These are phyloP conservation scores for Blennius ocellaris DNA, from an alignment of 2,113 vertebrate species.

Conservation along the genomic window DNA sequence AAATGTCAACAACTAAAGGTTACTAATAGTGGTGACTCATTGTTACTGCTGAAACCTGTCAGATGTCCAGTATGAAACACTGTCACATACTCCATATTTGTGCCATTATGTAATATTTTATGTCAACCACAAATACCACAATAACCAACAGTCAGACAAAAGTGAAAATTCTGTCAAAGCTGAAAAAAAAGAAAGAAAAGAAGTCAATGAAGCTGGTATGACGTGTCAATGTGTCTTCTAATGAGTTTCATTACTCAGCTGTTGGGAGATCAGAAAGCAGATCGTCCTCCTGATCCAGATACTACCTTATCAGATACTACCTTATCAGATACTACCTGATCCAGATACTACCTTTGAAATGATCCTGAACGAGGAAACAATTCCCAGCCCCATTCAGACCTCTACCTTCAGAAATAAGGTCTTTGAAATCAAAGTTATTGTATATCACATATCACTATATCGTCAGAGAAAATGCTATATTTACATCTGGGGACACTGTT, in stretches of 20 bases:
- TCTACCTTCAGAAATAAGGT: not conserved
- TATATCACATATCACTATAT: too few relatives aligned
- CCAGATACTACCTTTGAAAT: conserved; percentile 1
- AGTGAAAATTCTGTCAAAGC: not conserved
- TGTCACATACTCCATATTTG: not conserved
- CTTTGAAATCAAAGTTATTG: not conserved
- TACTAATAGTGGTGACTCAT: not conserved
- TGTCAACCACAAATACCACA: not conserved
- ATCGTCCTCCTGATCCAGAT: conserved; percentile 39
- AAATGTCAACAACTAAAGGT: not conserved
- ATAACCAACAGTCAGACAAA: not conserved
- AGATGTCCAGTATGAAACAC: not conserved
- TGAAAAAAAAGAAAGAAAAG: not conserved
- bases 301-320: conserved; percentile 71
- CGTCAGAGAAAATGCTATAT: too few relatives aligned
- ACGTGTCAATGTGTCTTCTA: conserved; percentile 36
- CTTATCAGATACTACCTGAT: too few relatives aligned
- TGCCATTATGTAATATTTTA: conserved; percentile 1
- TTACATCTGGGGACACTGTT: not conserved
- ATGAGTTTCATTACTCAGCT: conserved; percentile 47
- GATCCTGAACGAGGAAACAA: too few relatives aligned
- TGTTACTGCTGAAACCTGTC: not conserved
- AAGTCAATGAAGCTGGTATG: not conserved
- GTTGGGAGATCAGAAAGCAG: conserved; percentile 17
- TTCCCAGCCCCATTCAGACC: not conserved